Percentiles rank a stretch among this genome's conserved stretches.
These are phyloP conservation scores for Pogonomyrmex barbatus DNA, from an alignment of 1,140 invertebrate species.

Conservation along the genomic window DNA sequence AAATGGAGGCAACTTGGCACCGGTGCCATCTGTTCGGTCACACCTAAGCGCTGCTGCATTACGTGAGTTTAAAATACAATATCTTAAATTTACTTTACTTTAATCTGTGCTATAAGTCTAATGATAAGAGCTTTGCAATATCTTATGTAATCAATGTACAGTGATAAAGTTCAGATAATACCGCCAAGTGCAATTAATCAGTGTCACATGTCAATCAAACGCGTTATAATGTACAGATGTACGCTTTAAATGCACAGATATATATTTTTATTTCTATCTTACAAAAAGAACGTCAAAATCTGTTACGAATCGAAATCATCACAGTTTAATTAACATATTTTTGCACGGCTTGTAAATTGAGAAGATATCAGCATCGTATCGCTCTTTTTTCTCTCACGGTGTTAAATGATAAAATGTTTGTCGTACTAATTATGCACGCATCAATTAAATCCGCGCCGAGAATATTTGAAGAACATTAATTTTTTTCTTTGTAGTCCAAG, in stretches of 20 bases:
- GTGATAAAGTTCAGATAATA: slow-evolving; percentile 21
- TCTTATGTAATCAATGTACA: neutral
- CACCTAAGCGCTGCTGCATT: neutral
- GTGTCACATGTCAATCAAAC: neutral
- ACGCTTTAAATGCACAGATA: neutral
- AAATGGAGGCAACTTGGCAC: slow-evolving; percentile 47
- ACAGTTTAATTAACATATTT: neutral
- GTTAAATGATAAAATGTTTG: neutral
- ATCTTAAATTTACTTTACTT: slow-evolving; percentile 8
- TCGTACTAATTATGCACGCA: neutral
- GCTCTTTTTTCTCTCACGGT: neutral
- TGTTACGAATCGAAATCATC: neutral
- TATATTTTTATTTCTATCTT: neutral
- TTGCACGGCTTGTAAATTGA: neutral
- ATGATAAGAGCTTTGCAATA: neutral
- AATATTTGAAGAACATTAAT: neutral
- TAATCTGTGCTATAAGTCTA: neutral
- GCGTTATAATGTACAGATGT: neutral
- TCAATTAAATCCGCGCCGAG: neutral
- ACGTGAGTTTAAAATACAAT: neutral
- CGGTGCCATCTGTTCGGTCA: slow-evolving; percentile 33
- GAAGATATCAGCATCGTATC: neutral
- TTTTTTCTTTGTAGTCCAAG: neutral
- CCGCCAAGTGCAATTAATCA: neutral
- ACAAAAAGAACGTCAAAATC: neutral